A percentile compares a stretch with the other conserved stretches of the same genome.
phyloP scores from a whole-genome alignment of 2,113 vertebrate species.

The Motacilla tschutschensis region DNA sequence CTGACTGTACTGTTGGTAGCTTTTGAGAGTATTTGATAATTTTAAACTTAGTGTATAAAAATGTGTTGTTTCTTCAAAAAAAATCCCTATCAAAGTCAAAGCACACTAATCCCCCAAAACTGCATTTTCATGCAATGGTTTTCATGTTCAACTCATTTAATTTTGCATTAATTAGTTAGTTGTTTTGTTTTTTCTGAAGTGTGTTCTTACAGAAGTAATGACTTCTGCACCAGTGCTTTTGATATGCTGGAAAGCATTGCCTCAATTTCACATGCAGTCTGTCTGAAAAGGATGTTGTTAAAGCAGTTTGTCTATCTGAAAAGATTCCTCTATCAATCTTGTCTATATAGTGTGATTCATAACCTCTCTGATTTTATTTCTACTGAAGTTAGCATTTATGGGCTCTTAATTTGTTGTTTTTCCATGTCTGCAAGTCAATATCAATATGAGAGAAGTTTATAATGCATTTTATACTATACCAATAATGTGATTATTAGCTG shows the following conservation, averaged over 20 bases:
- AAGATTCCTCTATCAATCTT: not conserved
- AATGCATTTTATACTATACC: not conserved
- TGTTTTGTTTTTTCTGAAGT: not conserved
- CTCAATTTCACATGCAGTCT: not conserved
- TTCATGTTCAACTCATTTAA: not conserved
- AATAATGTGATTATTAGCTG: not conserved
- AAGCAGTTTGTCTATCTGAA: not conserved
- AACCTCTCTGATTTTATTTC: not conserved
- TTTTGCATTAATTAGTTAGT: not conserved
- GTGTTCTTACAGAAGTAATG: not conserved
- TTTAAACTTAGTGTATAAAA: not conserved
- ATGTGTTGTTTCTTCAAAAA: not conserved
- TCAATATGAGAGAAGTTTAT: not conserved
- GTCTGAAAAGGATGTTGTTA: not conserved
- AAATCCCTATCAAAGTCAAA: not conserved
- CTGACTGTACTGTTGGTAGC: not conserved
- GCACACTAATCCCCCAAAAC: not conserved
- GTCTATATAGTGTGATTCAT: not conserved
- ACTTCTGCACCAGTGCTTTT: not conserved
- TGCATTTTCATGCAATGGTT: not conserved
- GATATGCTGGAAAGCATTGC: not conserved
- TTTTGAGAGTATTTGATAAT: not conserved
- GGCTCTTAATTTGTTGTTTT: conserved; percentile 12
- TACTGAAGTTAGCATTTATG: not conserved
- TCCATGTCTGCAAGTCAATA: not conserved